Evolutionary conservation across 2,888 invertebrate genomes (phyloP).

Genomic region (Pyrrhia umbra): DNA sequence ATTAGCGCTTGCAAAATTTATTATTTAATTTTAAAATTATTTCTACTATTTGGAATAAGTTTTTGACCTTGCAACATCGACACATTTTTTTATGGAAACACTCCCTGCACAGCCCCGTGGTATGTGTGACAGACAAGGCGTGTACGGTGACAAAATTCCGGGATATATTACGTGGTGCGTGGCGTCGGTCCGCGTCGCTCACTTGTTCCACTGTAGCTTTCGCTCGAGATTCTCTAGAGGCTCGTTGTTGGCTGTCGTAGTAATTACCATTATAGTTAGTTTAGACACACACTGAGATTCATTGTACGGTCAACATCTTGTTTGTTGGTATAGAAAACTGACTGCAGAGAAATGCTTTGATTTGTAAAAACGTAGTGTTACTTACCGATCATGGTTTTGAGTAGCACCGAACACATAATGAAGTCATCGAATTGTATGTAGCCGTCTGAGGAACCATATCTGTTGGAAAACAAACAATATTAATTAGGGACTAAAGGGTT

Average conservation of each 20-base stretch:
- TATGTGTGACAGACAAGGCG: conserved; percentile 36
- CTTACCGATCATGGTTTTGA: conserved; percentile 98
- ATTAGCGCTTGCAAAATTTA: no score
- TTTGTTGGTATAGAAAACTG: conserved; percentile 59
- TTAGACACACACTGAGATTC: neutral
- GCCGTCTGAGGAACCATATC: conserved; percentile 95
- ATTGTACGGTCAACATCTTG: conserved; percentile 8
- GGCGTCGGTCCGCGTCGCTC: conserved; percentile 64
- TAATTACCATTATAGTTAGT: conserved; percentile 31
- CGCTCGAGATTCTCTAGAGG: conserved; percentile 88
- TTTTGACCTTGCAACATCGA: conserved; percentile 13
- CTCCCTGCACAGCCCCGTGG: conserved; percentile 30
- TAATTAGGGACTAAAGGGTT: neutral
- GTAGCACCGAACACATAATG: conserved; percentile 97
- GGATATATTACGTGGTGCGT: conserved; percentile 61
- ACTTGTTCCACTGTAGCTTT: conserved; percentile 84
- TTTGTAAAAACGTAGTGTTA: neutral
- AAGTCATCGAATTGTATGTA: conserved; percentile 98
- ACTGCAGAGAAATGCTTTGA: no score
- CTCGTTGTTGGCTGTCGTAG: conserved; percentile 86
- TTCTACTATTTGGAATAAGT: conserved; percentile 37
- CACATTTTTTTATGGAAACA: neutral
- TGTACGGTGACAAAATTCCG: conserved; percentile 30
- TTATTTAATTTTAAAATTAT: conserved; percentile 34
- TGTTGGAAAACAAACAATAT: conserved; percentile 54